These are phyloP conservation scores for Cynopterus sphinx DNA, from an alignment of 2,797 vertebrate species.

Conservation along the genomic window DNA sequence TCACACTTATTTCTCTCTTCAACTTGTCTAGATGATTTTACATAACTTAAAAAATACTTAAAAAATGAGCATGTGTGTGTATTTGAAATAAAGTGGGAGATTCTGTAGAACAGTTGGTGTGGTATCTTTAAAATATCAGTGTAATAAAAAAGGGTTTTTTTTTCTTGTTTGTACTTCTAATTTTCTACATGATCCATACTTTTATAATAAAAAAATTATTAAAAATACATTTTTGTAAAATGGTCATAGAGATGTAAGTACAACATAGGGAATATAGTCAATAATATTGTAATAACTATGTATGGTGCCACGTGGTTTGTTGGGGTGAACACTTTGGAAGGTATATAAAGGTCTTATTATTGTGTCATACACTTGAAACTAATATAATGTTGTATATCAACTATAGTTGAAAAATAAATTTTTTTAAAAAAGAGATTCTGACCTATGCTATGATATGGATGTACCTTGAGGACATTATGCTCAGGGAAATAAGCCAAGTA, in stretches of 20 bases:
- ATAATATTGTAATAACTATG: not conserved
- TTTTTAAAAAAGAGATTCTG: not conserved
- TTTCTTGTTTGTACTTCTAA: not conserved
- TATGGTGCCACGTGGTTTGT: not conserved
- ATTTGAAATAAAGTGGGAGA: not conserved
- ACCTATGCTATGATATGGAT: not conserved
- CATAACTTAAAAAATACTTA: not conserved
- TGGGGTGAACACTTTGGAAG: not conserved
- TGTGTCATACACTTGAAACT: not conserved
- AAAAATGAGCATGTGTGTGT: not conserved
- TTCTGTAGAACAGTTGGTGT: not conserved
- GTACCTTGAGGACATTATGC: not conserved
- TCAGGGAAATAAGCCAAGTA: not conserved
- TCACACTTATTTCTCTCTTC: conserved; percentile 34
- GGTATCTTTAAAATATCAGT: not conserved
- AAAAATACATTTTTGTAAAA: not conserved
- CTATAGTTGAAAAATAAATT: not conserved
- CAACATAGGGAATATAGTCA: not conserved
- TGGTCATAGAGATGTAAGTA: not conserved
- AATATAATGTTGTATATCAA: not conserved
- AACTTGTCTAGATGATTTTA: not conserved
- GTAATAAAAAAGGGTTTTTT: not conserved
- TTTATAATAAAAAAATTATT: not conserved
- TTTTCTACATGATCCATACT: not conserved
- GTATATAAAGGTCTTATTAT: not conserved